These are phyloP conservation scores for Mnemiopsis leidyi DNA, from an alignment of 37 sponge, comb jelly and placozoan genomes.

Conservation along the genomic window DNA sequence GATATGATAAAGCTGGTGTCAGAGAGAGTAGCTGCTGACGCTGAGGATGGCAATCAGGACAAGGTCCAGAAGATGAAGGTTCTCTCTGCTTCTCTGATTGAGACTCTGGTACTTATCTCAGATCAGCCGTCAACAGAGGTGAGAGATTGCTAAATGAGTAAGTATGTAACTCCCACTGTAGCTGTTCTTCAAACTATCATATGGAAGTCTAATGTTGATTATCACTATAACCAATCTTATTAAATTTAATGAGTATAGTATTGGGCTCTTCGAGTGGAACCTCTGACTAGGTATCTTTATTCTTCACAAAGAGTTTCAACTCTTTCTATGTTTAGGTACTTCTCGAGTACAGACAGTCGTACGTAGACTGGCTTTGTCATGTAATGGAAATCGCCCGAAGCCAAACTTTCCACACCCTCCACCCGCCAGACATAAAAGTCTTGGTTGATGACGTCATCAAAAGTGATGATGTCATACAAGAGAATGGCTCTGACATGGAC, in stretches of 20 bases:
- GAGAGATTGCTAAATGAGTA: no score
- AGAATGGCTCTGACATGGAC: neutral
- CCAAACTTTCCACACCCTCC: neutral
- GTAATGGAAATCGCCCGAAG: neutral
- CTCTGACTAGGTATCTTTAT: no score
- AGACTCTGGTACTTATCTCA: neutral
- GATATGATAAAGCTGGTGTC: neutral
- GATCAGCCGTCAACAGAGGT: slow-evolving; percentile 5
- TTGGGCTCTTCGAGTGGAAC: no score
- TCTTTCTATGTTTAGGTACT: neutral
- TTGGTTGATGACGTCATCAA: neutral
- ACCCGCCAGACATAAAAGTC: neutral
- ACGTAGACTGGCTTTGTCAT: slow-evolving; percentile 43
- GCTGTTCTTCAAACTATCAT: no score
- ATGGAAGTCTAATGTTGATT: no score
- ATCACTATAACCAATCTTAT: no score
- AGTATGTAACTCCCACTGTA: no score
- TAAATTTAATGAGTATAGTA: no score
- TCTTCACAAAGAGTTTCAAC: no score
- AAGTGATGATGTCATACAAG: neutral
- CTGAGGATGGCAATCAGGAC: neutral
- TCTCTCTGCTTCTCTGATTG: neutral
- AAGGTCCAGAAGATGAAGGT: neutral
- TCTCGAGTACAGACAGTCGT: slow-evolving; percentile 1
- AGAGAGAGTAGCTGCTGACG: neutral